Percentiles rank a stretch among this genome's conserved stretches.
Evolutionary conservation across 2,113 vertebrate species (phyloP).

Genomic region (Tiliqua scincoides): DNA sequence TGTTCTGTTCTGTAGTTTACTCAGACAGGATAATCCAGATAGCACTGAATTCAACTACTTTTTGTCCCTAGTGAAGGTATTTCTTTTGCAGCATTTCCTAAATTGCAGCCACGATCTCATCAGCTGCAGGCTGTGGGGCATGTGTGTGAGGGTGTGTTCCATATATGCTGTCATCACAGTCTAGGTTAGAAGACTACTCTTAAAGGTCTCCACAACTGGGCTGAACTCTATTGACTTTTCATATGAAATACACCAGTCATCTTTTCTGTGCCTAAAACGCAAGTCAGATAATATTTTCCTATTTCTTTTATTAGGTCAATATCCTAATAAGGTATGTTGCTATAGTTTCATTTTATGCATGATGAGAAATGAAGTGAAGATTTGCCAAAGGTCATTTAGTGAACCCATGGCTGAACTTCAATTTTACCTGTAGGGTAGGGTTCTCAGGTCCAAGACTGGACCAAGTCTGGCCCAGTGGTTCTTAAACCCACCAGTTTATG

Average conservation of each 20-base stretch:
- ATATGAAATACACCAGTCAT: background rate
- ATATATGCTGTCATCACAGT: background rate
- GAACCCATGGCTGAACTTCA: background rate
- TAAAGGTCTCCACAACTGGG: too few relatives aligned
- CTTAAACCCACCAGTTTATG: too few relatives aligned
- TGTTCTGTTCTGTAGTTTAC: background rate
- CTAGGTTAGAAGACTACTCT: too few relatives aligned
- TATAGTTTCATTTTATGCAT: background rate
- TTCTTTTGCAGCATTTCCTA: background rate
- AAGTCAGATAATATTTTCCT: background rate
- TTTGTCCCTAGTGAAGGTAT: background rate
- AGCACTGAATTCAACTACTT: background rate
- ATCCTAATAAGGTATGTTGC: background rate
- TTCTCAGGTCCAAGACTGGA: background rate
- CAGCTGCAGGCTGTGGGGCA: background rate
- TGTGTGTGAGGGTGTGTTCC: background rate
- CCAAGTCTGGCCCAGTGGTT: too few relatives aligned
- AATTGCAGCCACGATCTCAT: background rate
- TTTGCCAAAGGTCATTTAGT: background rate
- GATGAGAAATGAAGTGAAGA: background rate
- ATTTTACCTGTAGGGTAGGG: background rate
- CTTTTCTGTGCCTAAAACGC: background rate
- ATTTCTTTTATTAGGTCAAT: background rate
- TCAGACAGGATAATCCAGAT: background rate
- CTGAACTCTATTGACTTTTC: too few relatives aligned